Base-by-base conservation (phyloP, 2,888 invertebrate species). In the Volucella inanis region DNA sequence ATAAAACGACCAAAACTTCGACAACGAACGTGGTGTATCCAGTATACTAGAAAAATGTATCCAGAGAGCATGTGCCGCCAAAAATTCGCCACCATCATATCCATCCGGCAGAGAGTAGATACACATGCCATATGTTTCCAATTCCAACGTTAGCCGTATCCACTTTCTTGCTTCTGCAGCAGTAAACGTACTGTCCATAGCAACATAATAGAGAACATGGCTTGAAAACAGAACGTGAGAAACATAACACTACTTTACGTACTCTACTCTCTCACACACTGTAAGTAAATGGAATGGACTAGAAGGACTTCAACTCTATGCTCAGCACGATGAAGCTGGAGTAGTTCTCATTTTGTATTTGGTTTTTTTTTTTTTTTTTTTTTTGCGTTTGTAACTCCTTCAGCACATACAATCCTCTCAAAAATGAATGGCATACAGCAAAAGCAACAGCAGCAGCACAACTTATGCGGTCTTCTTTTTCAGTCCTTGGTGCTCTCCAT, bases 41-140 rank as follows among this genome's bases (percentile, higher is more conserved):
- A 31, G 62, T 75, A 61, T 74, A 54, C 54, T 74, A 84, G 80
- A 75, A 75, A 71, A 74, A 74, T 79, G 52, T 79, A 70, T 65
- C 52, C 61, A 84, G 61, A 80, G 84, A 84, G 84, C 84, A 84
- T 84, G 84, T 84, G 84, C 84, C 84, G 71, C 84, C 79, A 71
- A 75, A 84, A 79, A 59, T 41, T 61, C 4, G 4, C 65, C 59
- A 62, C 31, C 54, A 18, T 14, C 31, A 39, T 31, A 8, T 2
- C 39, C 71, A 11, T n/a, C 10, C n/a, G 64, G 12, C 11, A 45
- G 4, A 38, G 65, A 39, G 45, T 47, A 79, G 62, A 79, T 41
- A 43, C 49, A 59, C 52, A 75, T 10, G 41, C 45, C 64, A 49
- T 38, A 64, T 55, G n/a, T 18, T 38, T 3, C 11, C 22, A 41